Evolutionary conservation across 2,797 vertebrate species (phyloP), one percentile per base, ranked within the genome.

Genomic region (Scolopax rusticola): DNA sequence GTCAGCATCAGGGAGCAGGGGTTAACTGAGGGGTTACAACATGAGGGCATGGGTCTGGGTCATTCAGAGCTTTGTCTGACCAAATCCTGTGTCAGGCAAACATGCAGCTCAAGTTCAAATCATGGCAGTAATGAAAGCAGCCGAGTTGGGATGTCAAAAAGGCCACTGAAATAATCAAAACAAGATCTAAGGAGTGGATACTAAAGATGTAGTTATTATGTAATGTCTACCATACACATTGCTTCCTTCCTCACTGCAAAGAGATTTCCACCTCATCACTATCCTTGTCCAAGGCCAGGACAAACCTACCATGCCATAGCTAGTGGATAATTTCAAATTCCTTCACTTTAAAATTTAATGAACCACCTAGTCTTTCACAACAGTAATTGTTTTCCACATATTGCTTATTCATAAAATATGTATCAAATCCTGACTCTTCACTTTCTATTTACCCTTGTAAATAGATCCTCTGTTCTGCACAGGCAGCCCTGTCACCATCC

Each of bases 371-470:
- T 82, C 67, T 67, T 94, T 78, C 65, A 88, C 50, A 70, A 84
- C 19, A 50, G 63, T 53, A 88, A 94, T 78, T 87, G 57, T 86
- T 95, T 69, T 43, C 45, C 51, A 79, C 36, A 63, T 90, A 90
- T 27, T 91, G 67, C 61, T 94, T 91, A 48, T 83, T 85, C 65
- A 89, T 87, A 89, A 93, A 97, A 88, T 89, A 84, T 33, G 48
- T 53, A 86, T 93, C 73, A 65, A 84, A 95, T 89, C 69, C 73
- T 33, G 73, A 87, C 48, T 83, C 93, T 90, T 96, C 80, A 64
- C 28, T 88, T 96, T 65, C 64, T 84, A 57, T 94, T 84, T 84
- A 75, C 56, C 59, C 18, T 2, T 63, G 48, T 40, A 92, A 90
- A 60, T 57, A 93, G 87, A 93, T 68, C 64, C 38, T 84, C 79